Conservation (phyloP, 2,797 vertebrate species). For the Hoplostethus mediterraneus region DNA sequence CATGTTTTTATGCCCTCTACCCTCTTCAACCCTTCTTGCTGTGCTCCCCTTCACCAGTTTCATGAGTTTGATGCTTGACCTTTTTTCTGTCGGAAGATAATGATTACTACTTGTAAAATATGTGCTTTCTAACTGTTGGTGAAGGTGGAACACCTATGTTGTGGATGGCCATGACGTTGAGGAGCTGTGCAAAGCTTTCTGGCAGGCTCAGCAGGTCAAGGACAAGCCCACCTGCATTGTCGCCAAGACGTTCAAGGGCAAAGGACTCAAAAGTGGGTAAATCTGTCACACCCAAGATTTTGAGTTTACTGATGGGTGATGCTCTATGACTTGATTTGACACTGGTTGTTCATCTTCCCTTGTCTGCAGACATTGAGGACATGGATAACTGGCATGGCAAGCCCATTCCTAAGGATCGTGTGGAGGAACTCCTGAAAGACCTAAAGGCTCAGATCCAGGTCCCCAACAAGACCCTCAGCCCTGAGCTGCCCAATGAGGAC, state of each 20-base stretch:
- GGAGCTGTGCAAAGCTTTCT: conserved; percentile 88
- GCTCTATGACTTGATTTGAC: neutral
- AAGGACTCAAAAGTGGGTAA: conserved; percentile 86
- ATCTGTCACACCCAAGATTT: neutral
- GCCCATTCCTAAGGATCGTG: conserved; percentile 87
- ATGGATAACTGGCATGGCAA: conserved; percentile 91
- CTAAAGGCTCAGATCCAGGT: conserved; percentile 86
- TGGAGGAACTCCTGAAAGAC: conserved; percentile 81
- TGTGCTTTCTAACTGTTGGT: conserved; percentile 23
- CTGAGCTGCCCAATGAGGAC: conserved; percentile 83
- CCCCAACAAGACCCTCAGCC: conserved; percentile 77
- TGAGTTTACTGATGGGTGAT: fast-evolving
- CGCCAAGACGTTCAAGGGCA: conserved; percentile 91
- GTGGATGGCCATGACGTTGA: conserved; percentile 91
- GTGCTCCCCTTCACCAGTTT: neutral
- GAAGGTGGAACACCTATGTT: conserved; percentile 90
- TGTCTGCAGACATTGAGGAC: conserved; percentile 87
- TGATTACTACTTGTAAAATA: neutral
- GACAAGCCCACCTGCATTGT: conserved; percentile 91
- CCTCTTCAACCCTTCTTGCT: neutral
- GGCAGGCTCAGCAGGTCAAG: conserved; percentile 87
- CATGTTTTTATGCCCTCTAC: neutral
- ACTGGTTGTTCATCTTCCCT: neutral
- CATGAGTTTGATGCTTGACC: conserved; percentile 19
- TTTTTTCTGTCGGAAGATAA: neutral